A percentile compares a stretch with the other conserved stretches of the same genome.
phyloP scores from a whole-genome alignment of 2,797 vertebrate genomes.

The Limosa lapponica region DNA sequence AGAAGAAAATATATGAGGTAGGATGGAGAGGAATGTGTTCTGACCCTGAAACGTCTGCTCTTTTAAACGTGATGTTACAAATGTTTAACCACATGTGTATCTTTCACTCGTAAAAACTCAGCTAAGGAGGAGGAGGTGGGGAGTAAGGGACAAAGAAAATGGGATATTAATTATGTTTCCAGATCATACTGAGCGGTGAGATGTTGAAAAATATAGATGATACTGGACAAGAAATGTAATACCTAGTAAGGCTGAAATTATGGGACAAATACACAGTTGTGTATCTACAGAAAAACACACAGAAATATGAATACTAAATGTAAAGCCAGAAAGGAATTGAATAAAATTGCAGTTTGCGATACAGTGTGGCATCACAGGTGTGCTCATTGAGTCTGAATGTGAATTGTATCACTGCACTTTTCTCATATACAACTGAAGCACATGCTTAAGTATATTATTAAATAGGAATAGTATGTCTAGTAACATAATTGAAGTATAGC shows the following conservation, averaged over 20 bases:
- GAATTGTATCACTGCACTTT: not conserved
- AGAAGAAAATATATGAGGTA: constrained; percentile 43
- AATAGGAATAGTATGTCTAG: not conserved
- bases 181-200: not conserved
- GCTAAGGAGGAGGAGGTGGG: not conserved
- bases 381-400: not conserved
- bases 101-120: not conserved
- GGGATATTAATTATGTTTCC: not conserved
- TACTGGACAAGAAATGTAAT: not conserved
- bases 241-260: not conserved
- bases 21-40: constrained; percentile 12
- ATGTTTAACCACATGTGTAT: constrained; percentile 25
- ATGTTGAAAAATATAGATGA: not conserved
- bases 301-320: not conserved
- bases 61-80: not conserved
- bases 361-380: not conserved
- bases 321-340: not conserved
- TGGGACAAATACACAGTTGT: not conserved
- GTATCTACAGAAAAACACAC: not conserved
- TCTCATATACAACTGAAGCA: not conserved
- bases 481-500: not conserved
- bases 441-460: not conserved
- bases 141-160: not conserved
- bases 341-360: not conserved
- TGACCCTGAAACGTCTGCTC: constrained; percentile 29